phyloP scores from a whole-genome alignment of 2,888 invertebrate species.

The Dryomyza anilis region DNA sequence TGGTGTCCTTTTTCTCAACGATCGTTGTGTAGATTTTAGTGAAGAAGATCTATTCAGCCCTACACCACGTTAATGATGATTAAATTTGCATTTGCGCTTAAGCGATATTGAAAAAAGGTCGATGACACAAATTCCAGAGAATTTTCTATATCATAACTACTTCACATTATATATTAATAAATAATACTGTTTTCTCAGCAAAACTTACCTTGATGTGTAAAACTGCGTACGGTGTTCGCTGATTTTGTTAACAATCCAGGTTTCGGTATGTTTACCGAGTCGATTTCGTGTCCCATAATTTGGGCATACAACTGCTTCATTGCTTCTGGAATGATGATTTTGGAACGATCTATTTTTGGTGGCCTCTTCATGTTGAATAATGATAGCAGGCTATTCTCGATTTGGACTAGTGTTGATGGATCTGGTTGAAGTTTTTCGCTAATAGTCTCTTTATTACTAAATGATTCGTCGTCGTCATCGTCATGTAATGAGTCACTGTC shows the following conservation, averaged over 20 bases:
- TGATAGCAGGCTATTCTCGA: slow-evolving; percentile 60
- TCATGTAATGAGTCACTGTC: slow-evolving; percentile 41
- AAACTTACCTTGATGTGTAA: slow-evolving; percentile 75
- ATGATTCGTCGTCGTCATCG: slow-evolving; percentile 47
- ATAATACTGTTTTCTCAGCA: slow-evolving; percentile 5
- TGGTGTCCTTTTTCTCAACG: neutral
- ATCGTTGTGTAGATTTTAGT: too few relatives aligned
- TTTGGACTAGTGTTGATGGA: slow-evolving; percentile 62
- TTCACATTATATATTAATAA: neutral
- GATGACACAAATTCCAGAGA: too few relatives aligned
- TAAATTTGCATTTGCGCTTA: too few relatives aligned
- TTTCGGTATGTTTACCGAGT: slow-evolving; percentile 69
- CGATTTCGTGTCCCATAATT: slow-evolving; percentile 69
- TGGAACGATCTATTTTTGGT: slow-evolving; percentile 61
- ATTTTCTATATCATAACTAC: too few relatives aligned
- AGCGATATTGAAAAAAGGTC: too few relatives aligned
- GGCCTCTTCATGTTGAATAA: slow-evolving; percentile 61
- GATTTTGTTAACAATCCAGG: slow-evolving; percentile 73
- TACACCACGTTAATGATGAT: too few relatives aligned
- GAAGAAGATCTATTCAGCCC: too few relatives aligned
- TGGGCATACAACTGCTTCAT: slow-evolving; percentile 79
- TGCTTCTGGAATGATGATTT: slow-evolving; percentile 72
- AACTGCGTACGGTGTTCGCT: slow-evolving; percentile 85
- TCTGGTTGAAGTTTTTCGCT: slow-evolving; percentile 55
- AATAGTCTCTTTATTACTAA: slow-evolving; percentile 53